Evolutionary conservation across 37 sponge, comb jelly and placozoan genomes (phyloP).

Genomic region (Geodia barretti): DNA sequence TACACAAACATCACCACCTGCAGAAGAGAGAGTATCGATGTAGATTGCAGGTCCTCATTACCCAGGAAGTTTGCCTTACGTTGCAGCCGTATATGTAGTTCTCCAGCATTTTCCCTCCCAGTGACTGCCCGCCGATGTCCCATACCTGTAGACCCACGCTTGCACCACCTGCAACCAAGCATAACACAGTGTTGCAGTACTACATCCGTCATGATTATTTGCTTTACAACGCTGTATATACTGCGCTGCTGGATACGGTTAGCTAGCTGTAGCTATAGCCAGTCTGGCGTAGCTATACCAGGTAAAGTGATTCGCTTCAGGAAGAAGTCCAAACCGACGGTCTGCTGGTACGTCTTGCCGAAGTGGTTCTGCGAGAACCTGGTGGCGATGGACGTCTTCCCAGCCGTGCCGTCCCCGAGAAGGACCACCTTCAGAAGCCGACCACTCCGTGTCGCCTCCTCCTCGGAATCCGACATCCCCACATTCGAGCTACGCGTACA

Average conservation of each 20-base stretch:
- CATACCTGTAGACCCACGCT: constrained; percentile 92
- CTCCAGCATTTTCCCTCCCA: constrained; percentile 96
- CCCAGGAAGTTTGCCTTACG: constrained; percentile 41
- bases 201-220: too few relatives aligned
- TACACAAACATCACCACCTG: constrained; percentile 90
- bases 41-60: neutral
- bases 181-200: too few relatives aligned
- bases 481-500: too few relatives aligned
- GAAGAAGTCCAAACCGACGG: constrained; percentile 96
- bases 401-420: constrained; percentile 95
- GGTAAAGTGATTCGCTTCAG: constrained; percentile 83
- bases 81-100: constrained; percentile 93
- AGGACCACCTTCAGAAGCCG: constrained; percentile 91
- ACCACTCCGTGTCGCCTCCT: constrained; percentile 43
- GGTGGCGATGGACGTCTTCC: constrained; percentile 86
- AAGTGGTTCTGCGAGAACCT: constrained; percentile 90
- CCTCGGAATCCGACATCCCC: constrained; percentile 65
- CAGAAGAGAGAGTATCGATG: constrained; percentile 11
- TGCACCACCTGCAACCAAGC: constrained; percentile 49
- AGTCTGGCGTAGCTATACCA: constrained; percentile 37
- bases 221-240: too few relatives aligned
- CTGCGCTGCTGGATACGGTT: too few relatives aligned
- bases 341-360: constrained; percentile 88
- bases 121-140: constrained; percentile 98
- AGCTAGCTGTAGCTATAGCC: too few relatives aligned